These are phyloP conservation scores for Rhinella marina DNA, from an alignment of 2,797 vertebrate genomes.

Conservation along the genomic window DNA sequence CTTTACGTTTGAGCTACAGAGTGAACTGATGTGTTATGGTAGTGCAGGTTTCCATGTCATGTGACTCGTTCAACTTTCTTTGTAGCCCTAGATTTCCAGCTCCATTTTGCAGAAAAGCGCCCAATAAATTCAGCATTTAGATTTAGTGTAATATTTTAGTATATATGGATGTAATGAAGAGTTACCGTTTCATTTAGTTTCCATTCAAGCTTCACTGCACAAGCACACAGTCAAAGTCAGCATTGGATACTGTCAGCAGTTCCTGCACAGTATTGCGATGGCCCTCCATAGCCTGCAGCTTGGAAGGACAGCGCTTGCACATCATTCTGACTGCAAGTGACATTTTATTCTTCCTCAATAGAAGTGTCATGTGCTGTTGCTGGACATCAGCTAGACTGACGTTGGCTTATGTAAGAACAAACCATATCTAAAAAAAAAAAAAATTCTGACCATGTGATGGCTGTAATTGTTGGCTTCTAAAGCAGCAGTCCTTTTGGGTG, in stretches of 20 bases:
- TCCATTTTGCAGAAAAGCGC: neutral
- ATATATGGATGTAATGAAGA: neutral
- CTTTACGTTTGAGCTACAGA: too few relatives aligned
- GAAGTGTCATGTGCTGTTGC: constrained; percentile 10
- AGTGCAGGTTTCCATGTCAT: too few relatives aligned
- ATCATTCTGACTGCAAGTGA: constrained; percentile 55
- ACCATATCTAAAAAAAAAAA: neutral
- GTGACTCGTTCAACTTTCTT: neutral
- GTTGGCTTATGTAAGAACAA: constrained; percentile 16
- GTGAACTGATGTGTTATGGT: too few relatives aligned
- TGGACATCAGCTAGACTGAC: constrained; percentile 35
- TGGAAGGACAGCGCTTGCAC: constrained; percentile 41
- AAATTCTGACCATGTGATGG: neutral
- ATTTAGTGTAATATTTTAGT: neutral
- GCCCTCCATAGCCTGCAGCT: constrained; percentile 48
- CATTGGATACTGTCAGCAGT: constrained; percentile 44
- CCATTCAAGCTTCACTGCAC: constrained; percentile 14
- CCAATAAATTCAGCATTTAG: neutral
- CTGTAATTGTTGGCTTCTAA: too few relatives aligned
- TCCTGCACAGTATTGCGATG: constrained; percentile 29
- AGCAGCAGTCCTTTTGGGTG: neutral
- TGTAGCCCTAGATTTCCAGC: neutral
- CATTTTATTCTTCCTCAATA: constrained; percentile 34
- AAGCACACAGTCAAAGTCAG: constrained; percentile 10
- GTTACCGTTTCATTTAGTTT: neutral